Evolutionary conservation across 2,888 invertebrate genomes (phyloP).

Genomic region (Andrena bucephala): DNA sequence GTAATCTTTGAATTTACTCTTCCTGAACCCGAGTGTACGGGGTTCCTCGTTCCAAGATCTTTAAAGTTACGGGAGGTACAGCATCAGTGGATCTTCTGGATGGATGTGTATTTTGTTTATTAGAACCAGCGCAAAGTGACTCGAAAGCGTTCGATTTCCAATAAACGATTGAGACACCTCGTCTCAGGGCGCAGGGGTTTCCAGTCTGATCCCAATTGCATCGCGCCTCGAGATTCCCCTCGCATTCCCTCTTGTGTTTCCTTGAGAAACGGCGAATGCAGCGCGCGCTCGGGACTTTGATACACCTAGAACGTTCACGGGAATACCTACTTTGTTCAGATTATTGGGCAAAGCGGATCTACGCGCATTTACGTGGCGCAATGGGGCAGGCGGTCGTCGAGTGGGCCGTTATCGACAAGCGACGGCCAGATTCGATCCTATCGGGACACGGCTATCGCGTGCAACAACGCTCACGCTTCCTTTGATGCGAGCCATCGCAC

Average conservation of each 20-base stretch:
- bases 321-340: slow-evolving; percentile 65
- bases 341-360: slow-evolving; percentile 72
- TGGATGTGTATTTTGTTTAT: too few relatives aligned
- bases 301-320: slow-evolving; percentile 14
- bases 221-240: slow-evolving; percentile 7
- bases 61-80: too few relatives aligned
- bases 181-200: too few relatives aligned
- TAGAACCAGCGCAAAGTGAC: too few relatives aligned
- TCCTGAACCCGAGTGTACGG: too few relatives aligned
- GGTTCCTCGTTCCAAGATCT: too few relatives aligned
- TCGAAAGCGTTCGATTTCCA: too few relatives aligned
- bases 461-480: slow-evolving; percentile 48
- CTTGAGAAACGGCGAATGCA: not conserved
- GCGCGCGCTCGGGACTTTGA: not conserved
- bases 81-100: too few relatives aligned
- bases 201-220: slow-evolving; percentile 2
- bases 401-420: slow-evolving; percentile 66
- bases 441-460: slow-evolving; percentile 59
- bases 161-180: too few relatives aligned
- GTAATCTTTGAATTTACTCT: too few relatives aligned
- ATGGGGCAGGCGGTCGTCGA: slow-evolving; percentile 63
- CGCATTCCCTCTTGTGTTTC: not conserved
- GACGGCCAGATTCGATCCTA: slow-evolving; percentile 62
- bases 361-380: slow-evolving; percentile 71
- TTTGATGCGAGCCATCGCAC: slow-evolving; percentile 34